Conservation (phyloP, 2,113 vertebrate species). For the Chauna torquata region DNA sequence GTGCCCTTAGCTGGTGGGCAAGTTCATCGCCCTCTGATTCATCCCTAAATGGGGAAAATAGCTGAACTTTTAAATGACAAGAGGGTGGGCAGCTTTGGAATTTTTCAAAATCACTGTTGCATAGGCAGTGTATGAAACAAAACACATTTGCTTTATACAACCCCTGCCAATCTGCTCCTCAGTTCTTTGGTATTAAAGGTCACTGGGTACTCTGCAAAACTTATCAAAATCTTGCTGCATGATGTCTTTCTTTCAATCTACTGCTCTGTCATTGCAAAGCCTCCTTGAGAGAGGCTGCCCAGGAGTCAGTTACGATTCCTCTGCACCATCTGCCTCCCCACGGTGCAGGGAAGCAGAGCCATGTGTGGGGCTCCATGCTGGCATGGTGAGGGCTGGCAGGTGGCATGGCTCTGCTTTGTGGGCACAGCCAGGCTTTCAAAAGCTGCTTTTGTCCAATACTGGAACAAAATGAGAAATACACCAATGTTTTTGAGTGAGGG, state of each 20-base stretch:
- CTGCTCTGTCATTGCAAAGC: neutral
- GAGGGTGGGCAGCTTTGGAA: neutral
- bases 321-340: neutral
- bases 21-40: neutral
- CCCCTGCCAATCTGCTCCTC: neutral
- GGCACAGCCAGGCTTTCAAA: neutral
- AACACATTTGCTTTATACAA: neutral
- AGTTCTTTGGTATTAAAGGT: neutral
- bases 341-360: neutral
- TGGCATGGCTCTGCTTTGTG: neutral
- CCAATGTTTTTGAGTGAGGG: neutral
- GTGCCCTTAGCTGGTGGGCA: neutral
- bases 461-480: neutral
- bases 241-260: neutral
- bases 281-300: neutral
- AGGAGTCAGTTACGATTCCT: neutral
- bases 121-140: neutral
- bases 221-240: neutral
- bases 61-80: neutral
- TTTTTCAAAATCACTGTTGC: neutral
- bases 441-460: neutral
- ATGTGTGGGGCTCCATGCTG: neutral
- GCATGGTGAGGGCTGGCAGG: neutral
- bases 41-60: neutral
- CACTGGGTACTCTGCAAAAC: neutral